phyloP scores from a whole-genome alignment of 2,113 vertebrate species.

The Vulpes ferrilata region DNA sequence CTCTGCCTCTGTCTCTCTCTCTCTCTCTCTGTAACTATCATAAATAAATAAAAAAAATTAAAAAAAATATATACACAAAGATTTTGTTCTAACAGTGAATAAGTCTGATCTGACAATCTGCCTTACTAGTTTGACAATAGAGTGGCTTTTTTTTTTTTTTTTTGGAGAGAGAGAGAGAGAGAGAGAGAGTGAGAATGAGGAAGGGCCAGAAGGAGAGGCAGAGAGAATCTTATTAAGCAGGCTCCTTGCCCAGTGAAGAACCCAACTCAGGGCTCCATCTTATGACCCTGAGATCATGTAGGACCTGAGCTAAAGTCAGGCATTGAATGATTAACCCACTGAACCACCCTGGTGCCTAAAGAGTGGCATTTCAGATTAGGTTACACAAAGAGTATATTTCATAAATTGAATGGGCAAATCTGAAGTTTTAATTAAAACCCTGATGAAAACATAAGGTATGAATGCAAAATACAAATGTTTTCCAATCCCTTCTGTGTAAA shows the following conservation, averaged over 20 bases:
- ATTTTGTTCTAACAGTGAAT: neutral
- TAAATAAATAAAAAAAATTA: no score
- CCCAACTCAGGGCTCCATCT: neutral
- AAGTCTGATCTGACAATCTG: neutral
- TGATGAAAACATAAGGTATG: neutral
- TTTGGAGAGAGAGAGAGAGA: neutral
- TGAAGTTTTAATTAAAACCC: neutral
- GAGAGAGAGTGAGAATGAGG: neutral
- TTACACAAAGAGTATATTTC: neutral
- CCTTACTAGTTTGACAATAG: neutral
- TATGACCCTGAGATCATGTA: neutral
- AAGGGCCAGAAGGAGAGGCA: no score
- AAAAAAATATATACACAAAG: no score
- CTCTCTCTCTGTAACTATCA: no score
- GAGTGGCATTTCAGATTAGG: neutral
- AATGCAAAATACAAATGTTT: neutral
- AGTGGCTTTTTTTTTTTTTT: neutral
- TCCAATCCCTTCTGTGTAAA: neutral
- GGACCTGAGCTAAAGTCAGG: neutral
- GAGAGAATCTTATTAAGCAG: neutral
- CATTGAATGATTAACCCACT: neutral
- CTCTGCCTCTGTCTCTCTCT: no score
- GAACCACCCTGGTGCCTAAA: neutral
- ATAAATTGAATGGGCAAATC: neutral
- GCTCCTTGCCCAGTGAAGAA: neutral